A percentile compares a stretch with the other conserved stretches of the same genome.
These are phyloP conservation scores for Montifringilla adamsi DNA, from an alignment of 2,113 vertebrate species.

Conservation along the genomic window DNA sequence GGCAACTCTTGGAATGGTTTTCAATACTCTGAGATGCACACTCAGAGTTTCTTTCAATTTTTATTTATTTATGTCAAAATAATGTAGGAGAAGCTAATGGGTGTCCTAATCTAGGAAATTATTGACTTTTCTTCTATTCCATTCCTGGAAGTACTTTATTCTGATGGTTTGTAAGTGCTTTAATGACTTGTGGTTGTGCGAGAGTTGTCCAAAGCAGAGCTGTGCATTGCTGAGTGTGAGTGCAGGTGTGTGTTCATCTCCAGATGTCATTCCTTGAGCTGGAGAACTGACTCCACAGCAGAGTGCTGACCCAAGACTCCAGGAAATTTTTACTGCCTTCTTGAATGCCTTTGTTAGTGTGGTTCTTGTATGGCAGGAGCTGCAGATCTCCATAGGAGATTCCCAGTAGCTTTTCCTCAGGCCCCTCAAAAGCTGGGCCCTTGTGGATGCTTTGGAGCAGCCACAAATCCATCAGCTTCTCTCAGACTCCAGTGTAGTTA, in stretches of 20 bases:
- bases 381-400: neutral
- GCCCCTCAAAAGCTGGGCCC: neutral
- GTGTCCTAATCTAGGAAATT: neutral
- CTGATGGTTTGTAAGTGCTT: neutral
- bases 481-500: neutral
- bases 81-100: neutral
- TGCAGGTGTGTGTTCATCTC: neutral
- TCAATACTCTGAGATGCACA: neutral
- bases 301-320: neutral
- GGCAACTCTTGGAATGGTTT: neutral
- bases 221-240: neutral
- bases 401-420: neutral
- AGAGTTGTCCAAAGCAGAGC: neutral
- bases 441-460: neutral
- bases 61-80: neutral
- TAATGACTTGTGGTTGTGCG: neutral
- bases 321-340: neutral
- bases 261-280: accelerated
- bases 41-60: neutral
- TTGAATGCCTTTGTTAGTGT: neutral
- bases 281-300: neutral
- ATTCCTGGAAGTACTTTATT: neutral
- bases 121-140: neutral
- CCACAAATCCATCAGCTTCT: neutral
- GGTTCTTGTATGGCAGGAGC: neutral